A percentile compares a stretch with the other conserved stretches of the same genome.
These are phyloP conservation scores for Parotia lawesii DNA, from an alignment of 2,113 vertebrate species.

Conservation along the genomic window DNA sequence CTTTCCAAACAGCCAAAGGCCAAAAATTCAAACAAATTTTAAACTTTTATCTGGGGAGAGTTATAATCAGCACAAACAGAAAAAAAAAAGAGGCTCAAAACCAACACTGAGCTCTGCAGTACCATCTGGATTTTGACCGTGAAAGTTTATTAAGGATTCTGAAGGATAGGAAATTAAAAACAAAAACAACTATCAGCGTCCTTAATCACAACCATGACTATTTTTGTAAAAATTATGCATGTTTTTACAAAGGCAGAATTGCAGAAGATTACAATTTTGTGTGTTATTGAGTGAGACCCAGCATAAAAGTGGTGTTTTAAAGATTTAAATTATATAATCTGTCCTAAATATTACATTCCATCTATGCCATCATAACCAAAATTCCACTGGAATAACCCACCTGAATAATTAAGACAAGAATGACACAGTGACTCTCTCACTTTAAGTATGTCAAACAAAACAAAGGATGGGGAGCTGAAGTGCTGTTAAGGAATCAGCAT, in stretches of 20 bases:
- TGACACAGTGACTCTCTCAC: not conserved
- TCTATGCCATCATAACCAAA: not conserved
- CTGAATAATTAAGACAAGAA: not conserved
- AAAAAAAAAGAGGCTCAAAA: not conserved
- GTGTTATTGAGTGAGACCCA: not conserved
- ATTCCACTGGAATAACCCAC: not conserved
- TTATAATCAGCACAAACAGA: conserved; percentile 17
- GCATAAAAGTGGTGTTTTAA: not conserved
- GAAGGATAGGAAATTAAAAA: conserved; percentile 10
- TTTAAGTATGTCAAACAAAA: not conserved
- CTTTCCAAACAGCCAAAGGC: conserved; percentile 52
- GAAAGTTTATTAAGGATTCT: conserved; percentile 20
- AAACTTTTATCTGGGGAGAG: conserved; percentile 23
- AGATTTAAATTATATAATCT: not conserved
- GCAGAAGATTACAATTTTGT: not conserved
- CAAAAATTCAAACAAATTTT: conserved; percentile 40
- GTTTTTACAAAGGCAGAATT: not conserved
- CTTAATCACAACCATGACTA: not conserved
- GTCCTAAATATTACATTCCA: not conserved
- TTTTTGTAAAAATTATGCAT: not conserved
- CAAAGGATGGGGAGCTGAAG: not conserved
- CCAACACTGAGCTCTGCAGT: not conserved
- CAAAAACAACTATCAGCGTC: not conserved
- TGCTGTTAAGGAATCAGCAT: not conserved
- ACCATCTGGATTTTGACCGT: conserved; percentile 45